phyloP scores from a whole-genome alignment of 23 tunicate species.

The Oikopleura albicans region DNA sequence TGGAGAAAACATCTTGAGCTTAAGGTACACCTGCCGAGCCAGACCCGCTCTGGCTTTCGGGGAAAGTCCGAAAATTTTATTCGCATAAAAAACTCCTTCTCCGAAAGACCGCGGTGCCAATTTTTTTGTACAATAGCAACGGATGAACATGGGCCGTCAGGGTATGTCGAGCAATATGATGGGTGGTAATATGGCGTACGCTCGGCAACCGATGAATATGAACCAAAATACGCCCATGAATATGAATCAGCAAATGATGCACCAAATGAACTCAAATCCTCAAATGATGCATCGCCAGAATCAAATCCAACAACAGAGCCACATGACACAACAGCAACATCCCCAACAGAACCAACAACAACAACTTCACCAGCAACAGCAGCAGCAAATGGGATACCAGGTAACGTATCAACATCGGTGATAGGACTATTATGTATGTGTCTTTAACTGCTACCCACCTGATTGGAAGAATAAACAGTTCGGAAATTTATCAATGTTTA shows the following conservation, averaged over 20 bases:
- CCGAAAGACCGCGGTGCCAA: too few relatives aligned
- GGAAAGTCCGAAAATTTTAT: too few relatives aligned
- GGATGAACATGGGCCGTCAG: not conserved
- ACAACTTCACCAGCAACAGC: not conserved
- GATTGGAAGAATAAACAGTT: too few relatives aligned
- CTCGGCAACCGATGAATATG: not conserved
- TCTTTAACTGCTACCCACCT: too few relatives aligned
- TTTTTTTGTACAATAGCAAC: too few relatives aligned
- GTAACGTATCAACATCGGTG: too few relatives aligned
- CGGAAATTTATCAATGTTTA: too few relatives aligned
- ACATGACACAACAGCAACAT: not conserved
- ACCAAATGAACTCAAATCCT: not conserved
- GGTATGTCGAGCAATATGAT: not conserved
- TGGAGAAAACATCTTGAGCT: too few relatives aligned
- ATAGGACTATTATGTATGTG: too few relatives aligned
- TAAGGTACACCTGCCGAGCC: too few relatives aligned
- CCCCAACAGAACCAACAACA: not conserved
- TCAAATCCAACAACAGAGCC: not conserved
- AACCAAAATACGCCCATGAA: not conserved
- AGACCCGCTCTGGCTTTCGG: too few relatives aligned
- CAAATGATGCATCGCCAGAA: not conserved
- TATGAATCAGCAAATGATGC: slow-evolving; percentile 2
- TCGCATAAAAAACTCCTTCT: too few relatives aligned
- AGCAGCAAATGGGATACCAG: not conserved
- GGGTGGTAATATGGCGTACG: not conserved